Evolutionary conservation across 2,113 vertebrate species (phyloP).

Genomic region (Phaethornis superciliosus): DNA sequence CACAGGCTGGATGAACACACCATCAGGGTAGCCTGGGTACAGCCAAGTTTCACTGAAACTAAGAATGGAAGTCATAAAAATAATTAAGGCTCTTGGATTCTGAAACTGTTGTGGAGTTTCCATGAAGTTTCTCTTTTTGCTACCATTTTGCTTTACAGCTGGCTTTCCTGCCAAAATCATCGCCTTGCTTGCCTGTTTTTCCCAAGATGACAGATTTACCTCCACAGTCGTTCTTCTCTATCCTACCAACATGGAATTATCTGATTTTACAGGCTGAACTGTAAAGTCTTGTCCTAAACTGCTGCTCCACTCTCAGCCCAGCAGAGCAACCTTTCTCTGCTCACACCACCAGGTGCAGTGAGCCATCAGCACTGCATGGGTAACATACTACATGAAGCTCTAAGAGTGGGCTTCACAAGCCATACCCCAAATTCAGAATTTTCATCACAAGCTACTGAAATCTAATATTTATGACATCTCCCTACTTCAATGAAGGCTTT

Average conservation of each 20-base stretch:
- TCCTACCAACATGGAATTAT: not conserved
- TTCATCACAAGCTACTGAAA: not conserved
- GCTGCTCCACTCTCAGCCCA: not conserved
- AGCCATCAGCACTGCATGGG: not conserved
- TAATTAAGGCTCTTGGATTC: not conserved
- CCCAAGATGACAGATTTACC: not conserved
- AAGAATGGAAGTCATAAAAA: not conserved
- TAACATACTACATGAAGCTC: not conserved
- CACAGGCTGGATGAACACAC: not conserved
- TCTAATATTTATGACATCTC: not conserved
- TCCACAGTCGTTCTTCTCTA: not conserved
- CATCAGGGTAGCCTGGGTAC: not conserved
- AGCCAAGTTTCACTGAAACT: not conserved
- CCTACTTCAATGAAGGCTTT: not conserved
- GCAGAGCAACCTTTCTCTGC: not conserved
- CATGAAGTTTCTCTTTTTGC: not conserved
- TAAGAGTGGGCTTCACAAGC: not conserved
- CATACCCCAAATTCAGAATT: not conserved
- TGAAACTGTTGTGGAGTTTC: not conserved
- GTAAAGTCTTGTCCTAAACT: not conserved
- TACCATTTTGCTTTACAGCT: not conserved
- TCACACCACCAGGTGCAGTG: not conserved
- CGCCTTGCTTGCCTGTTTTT: not conserved
- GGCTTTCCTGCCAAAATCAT: not conserved
- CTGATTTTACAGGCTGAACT: not conserved